A percentile compares a stretch with the other conserved stretches of the same genome.
Conservation (phyloP, 2,888 invertebrate species). For the Cartodere bifasciata region DNA sequence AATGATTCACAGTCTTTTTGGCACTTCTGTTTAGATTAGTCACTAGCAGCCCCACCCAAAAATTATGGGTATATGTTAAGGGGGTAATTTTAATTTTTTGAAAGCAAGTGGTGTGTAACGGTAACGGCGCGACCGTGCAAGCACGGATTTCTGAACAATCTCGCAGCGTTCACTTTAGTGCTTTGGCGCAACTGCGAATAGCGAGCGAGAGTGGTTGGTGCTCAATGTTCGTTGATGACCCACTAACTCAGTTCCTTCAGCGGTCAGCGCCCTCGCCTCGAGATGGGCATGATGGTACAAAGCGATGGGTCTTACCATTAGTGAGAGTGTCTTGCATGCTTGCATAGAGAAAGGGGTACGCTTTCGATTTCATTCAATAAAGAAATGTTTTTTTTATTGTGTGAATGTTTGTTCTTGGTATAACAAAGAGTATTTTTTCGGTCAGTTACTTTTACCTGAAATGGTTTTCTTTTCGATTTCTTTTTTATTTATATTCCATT, state of each 20-base stretch:
- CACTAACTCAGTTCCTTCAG: constrained; percentile 36
- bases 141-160: constrained; percentile 3
- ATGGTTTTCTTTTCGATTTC: no score
- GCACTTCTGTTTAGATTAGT: no score
- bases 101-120: constrained; percentile 4
- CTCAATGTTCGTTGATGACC: constrained; percentile 27
- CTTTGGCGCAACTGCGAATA: constrained; percentile 16
- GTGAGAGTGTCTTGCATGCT: constrained; percentile 1
- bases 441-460: no score
- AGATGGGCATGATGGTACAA: neutral
- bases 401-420: no score
- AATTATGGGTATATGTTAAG: no score
- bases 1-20: no score
- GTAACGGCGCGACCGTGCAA: constrained; percentile 5
- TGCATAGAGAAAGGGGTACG: neutral
- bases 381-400: no score
- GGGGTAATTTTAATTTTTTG: constrained; percentile 3
- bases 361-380: no score
- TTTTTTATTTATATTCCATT: no score
- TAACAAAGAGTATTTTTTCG: no score
- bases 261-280: constrained; percentile 32
- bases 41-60: no score
- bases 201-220: constrained; percentile 25
- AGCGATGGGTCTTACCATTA: no score
- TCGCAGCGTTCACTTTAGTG: constrained; percentile 15